These are phyloP conservation scores for Melanogrammus aeglefinus DNA, from an alignment of 2,797 vertebrate species.

Conservation along the genomic window DNA sequence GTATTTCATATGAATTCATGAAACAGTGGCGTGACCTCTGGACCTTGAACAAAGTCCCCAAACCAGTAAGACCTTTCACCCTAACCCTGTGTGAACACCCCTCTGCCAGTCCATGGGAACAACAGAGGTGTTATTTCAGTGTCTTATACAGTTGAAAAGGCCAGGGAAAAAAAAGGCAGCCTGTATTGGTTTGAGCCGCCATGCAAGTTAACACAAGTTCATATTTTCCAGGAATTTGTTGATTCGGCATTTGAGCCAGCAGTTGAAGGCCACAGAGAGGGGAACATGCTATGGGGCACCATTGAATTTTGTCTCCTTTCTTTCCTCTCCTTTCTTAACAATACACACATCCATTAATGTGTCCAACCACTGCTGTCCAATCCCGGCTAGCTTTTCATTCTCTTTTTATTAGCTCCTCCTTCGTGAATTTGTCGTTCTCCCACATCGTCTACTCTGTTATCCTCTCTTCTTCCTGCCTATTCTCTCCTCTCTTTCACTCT, in stretches of 20 bases:
- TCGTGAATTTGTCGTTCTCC: neutral
- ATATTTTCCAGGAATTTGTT: conserved; percentile 79
- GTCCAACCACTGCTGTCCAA: conserved; percentile 7
- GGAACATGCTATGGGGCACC: neutral
- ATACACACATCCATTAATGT: neutral
- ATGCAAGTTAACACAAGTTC: conserved; percentile 76
- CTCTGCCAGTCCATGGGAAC: conserved; percentile 42
- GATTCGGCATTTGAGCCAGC: conserved; percentile 53
- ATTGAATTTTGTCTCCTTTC: neutral
- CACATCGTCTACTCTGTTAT: neutral
- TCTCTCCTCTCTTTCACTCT: neutral
- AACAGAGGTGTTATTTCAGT: conserved; percentile 58
- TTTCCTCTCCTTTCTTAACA: conserved; percentile 6
- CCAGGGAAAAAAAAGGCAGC: conserved; percentile 33
- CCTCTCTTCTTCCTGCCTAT: neutral
- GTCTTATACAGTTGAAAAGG: conserved; percentile 64
- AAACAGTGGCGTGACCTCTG: neutral
- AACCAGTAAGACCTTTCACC: conserved; percentile 21
- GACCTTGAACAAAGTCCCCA: no score
- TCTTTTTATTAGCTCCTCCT: neutral
- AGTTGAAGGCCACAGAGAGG: conserved; percentile 51
- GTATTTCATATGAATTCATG: neutral
- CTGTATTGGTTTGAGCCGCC: conserved; percentile 64
- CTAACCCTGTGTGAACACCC: conserved; percentile 22
- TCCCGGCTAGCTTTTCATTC: conserved; percentile 4